Conservation (phyloP, 53 echinoderm and acorn worm species). For the Henricia sp. region DNA sequence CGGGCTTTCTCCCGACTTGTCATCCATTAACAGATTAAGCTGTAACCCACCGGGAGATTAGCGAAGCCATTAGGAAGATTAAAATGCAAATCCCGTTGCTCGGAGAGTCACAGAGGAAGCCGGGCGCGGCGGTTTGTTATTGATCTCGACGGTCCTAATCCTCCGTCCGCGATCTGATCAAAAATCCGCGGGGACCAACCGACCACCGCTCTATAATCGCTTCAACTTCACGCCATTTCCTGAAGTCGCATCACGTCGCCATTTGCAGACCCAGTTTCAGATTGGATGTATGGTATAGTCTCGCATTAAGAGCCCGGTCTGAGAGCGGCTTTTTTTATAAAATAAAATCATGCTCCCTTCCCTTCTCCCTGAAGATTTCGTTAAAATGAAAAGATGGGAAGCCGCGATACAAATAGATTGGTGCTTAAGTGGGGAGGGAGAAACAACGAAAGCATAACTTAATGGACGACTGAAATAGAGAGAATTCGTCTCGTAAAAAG, state of each 20-base stretch:
- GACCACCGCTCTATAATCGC: not conserved
- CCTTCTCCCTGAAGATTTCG: conserved; percentile 37
- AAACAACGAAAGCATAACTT: conserved; percentile 28
- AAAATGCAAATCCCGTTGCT: conserved; percentile 79
- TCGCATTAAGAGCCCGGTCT: not conserved
- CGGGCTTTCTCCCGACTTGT: not conserved
- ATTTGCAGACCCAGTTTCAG: conserved; percentile 54
- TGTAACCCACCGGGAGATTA: conserved; percentile 80
- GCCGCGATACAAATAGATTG: conserved; percentile 19
- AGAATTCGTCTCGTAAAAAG: not conserved
- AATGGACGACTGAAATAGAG: conserved; percentile 31
- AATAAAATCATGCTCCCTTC: no score
- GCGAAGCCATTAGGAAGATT: conserved; percentile 87
- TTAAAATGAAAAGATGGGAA: conserved; percentile 26
- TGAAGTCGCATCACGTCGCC: conserved; percentile 40
- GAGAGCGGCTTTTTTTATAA: conserved; percentile 1
- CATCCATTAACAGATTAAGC: conserved; percentile 91
- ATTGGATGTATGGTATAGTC: conserved; percentile 2
- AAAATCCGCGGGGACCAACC: conserved; percentile 22
- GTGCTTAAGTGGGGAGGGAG: not conserved
- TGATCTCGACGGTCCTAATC: conserved; percentile 51
- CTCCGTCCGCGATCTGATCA: conserved; percentile 57
- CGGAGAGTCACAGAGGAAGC: conserved; percentile 44
- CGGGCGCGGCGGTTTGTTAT: conserved; percentile 39
- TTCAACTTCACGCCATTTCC: conserved; percentile 45